phyloP scores from a whole-genome alignment of 2,797 vertebrate genomes.

The Oreochromis grahami region DNA sequence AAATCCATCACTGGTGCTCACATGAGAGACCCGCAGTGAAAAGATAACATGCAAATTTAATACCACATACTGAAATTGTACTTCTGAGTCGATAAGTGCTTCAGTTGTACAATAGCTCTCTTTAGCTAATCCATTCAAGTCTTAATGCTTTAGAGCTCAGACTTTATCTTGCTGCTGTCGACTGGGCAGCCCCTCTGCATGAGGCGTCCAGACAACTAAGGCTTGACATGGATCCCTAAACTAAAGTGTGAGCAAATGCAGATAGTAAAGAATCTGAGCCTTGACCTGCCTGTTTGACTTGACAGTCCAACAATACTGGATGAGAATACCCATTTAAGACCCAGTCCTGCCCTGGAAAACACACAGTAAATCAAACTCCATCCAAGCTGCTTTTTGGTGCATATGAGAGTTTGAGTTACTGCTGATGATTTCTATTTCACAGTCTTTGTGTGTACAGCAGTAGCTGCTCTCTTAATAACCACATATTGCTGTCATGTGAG shows the following conservation, averaged over 20 bases:
- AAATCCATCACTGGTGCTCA: slow-evolving; percentile 11
- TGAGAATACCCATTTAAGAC: slow-evolving; percentile 37
- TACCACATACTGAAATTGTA: slow-evolving; percentile 52
- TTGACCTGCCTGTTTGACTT: slow-evolving; percentile 54
- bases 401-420: slow-evolving; percentile 41
- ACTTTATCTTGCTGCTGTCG: slow-evolving; percentile 54
- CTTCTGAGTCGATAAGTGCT: slow-evolving; percentile 54
- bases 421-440: slow-evolving; percentile 1
- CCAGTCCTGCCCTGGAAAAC: slow-evolving; percentile 34
- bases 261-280: slow-evolving; percentile 52
- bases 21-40: slow-evolving; percentile 46
- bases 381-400: background rate
- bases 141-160: slow-evolving; percentile 67
- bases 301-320: slow-evolving; percentile 44
- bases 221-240: slow-evolving; percentile 82
- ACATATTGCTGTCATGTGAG: slow-evolving; percentile 45
- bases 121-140: slow-evolving; percentile 75
- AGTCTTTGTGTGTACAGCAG: slow-evolving; percentile 6
- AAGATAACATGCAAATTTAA: slow-evolving; percentile 26
- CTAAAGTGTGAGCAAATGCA: slow-evolving; percentile 80
- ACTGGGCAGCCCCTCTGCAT: slow-evolving; percentile 58
- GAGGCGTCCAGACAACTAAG: slow-evolving; percentile 65
- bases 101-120: slow-evolving; percentile 66
- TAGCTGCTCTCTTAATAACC: slow-evolving; percentile 46
- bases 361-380: slow-evolving; percentile 44